Conservation (phyloP, 2,113 vertebrate species). For the Coptodon bakossiorum region DNA sequence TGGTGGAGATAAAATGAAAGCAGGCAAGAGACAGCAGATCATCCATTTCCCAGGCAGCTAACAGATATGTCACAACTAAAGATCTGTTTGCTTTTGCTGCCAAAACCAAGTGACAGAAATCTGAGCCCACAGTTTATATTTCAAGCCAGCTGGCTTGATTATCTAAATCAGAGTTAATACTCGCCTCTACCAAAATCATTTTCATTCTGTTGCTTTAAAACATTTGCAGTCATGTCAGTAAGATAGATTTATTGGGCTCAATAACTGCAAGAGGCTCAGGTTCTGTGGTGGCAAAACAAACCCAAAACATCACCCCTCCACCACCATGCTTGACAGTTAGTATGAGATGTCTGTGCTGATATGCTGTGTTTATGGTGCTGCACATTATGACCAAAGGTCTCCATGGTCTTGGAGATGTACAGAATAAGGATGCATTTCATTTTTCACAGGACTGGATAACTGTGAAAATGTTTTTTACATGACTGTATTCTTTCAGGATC, state of each 20-base stretch:
- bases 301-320: not conserved
- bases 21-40: not conserved
- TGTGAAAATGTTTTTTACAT: not conserved
- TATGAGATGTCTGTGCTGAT: not conserved
- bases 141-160: not conserved
- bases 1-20: conserved; percentile 1
- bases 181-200: not conserved
- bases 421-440: not conserved
- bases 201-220: not conserved
- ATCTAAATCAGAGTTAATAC: not conserved
- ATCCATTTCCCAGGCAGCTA: not conserved
- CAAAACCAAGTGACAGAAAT: not conserved
- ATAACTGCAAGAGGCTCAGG: not conserved
- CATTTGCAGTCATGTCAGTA: not conserved
- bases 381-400: not conserved
- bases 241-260: not conserved
- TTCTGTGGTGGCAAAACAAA: not conserved
- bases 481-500: not conserved
- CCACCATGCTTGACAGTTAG: not conserved
- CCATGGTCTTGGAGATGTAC: not conserved
- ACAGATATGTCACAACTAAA: not conserved
- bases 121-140: not conserved
- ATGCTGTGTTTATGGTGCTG: not conserved
- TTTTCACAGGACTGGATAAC: not conserved
- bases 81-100: not conserved